Percentiles rank a stretch among this genome's conserved stretches.
These are phyloP conservation scores for Brienomyrus brachyistius DNA, from an alignment of 2,113 vertebrate species.

Conservation along the genomic window DNA sequence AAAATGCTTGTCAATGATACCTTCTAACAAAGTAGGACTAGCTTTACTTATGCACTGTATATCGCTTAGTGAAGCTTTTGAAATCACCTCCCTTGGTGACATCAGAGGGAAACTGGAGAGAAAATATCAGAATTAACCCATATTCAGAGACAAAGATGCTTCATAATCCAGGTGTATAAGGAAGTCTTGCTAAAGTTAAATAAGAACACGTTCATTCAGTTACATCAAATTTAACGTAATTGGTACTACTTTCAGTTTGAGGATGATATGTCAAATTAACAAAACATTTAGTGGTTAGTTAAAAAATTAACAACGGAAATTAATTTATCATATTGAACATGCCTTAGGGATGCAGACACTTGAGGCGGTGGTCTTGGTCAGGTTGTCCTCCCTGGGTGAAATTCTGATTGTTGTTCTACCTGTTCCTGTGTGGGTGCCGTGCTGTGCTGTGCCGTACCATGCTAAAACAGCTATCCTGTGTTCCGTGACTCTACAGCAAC, in stretches of 20 bases:
- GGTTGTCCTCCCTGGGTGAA: conserved; percentile 39
- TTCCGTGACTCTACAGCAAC: conserved; percentile 64
- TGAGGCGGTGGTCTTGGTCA: conserved; percentile 33
- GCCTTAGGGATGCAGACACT: conserved; percentile 41
- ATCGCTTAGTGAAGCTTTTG: background rate
- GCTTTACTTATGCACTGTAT: background rate
- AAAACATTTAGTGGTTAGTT: background rate
- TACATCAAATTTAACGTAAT: background rate
- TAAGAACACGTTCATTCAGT: background rate
- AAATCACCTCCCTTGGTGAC: conserved; percentile 6
- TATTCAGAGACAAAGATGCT: background rate
- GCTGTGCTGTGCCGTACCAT: conserved; percentile 42
- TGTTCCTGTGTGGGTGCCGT: conserved; percentile 61
- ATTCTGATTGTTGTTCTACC: conserved; percentile 55
- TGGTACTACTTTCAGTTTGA: background rate
- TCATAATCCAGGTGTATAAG: background rate
- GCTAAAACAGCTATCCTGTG: conserved; percentile 34
- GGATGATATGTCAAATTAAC: background rate
- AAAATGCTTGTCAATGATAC: background rate
- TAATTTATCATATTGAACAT: background rate
- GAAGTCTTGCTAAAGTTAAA: background rate
- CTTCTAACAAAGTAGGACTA: background rate
- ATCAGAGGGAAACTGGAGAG: background rate
- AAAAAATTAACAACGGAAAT: background rate
- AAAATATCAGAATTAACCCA: background rate